Conservation (phyloP, 2,113 vertebrate genomes). For the Melanocharis versteri region DNA sequence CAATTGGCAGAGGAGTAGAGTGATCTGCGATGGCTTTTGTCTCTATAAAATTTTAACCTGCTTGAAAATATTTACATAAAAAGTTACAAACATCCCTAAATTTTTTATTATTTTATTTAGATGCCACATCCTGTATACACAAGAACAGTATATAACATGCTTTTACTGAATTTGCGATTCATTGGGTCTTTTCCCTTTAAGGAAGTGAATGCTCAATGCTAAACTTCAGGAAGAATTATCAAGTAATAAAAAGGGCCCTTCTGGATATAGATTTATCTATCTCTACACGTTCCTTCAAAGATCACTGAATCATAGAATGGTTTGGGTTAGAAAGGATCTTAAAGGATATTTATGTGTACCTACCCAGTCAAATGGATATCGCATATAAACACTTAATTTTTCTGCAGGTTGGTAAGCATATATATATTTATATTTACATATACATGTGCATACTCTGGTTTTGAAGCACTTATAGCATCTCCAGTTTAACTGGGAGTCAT, state of each 20-base stretch:
- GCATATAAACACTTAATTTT: neutral
- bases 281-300: neutral
- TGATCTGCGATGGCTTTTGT: neutral
- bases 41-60: slow-evolving; percentile 16
- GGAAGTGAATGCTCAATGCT: neutral
- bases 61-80: neutral
- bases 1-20: neutral
- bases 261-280: neutral
- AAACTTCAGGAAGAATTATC: neutral
- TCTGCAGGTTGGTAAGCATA: rapidly evolving
- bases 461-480: neutral
- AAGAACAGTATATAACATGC: neutral
- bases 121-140: neutral
- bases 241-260: neutral
- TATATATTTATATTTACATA: neutral
- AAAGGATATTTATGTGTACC: too few species aligned
- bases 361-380: too few species aligned
- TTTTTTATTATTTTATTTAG: neutral
- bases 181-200: neutral
- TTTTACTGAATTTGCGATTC: neutral
- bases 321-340: neutral
- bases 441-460: neutral
- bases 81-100: neutral
- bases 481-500: neutral
- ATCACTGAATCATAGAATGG: too few species aligned